phyloP scores from a whole-genome alignment of 2,888 invertebrate genomes.

The Bursaphelenchus okinawaensis region DNA sequence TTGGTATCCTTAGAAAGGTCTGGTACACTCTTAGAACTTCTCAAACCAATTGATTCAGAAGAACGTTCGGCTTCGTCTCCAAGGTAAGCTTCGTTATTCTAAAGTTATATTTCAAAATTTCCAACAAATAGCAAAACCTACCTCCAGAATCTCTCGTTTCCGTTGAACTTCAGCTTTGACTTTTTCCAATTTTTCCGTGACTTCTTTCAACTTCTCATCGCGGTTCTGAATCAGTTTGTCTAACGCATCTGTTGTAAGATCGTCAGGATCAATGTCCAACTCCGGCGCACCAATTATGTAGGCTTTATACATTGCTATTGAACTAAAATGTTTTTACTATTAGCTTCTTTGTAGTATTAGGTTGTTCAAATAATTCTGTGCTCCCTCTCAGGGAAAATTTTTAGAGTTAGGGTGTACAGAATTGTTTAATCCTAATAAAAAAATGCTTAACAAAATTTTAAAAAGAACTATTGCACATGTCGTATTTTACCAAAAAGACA shows the following conservation, averaged over 20 bases:
- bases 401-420: too few relatives aligned
- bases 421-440: too few relatives aligned
- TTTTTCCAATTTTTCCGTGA: slow-evolving; percentile 4
- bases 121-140: background rate
- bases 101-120: background rate
- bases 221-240: slow-evolving; percentile 1
- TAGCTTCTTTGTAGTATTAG: too few relatives aligned
- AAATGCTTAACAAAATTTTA: too few relatives aligned
- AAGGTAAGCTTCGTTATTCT: background rate
- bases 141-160: slow-evolving; percentile 7
- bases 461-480: too few relatives aligned
- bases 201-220: slow-evolving; percentile 11
- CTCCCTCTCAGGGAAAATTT: too few relatives aligned
- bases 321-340: slow-evolving; percentile 5
- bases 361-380: too few relatives aligned
- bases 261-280: background rate
- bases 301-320: slow-evolving; percentile 10
- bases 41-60: background rate
- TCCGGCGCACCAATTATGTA: slow-evolving; percentile 14
- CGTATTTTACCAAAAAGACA: too few relatives aligned
- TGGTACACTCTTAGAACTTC: slow-evolving; percentile 1
- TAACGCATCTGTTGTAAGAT: background rate
- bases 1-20: background rate
- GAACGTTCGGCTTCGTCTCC: background rate
- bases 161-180: slow-evolving; percentile 9